These are phyloP conservation scores for Podarcis muralis DNA, from an alignment of 2,113 vertebrate genomes.

Conservation along the genomic window DNA sequence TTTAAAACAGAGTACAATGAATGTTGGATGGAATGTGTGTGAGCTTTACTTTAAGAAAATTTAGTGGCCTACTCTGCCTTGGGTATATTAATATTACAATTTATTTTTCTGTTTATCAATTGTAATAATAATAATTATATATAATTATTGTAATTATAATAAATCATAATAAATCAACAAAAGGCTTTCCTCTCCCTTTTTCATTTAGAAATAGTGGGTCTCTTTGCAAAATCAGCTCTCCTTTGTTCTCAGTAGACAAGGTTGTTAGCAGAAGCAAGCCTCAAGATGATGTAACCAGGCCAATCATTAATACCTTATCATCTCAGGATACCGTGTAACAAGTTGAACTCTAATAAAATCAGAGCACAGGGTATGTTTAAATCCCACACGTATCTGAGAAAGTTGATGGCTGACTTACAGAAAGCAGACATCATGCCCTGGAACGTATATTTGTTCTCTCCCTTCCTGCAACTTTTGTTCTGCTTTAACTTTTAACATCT, in stretches of 20 bases:
- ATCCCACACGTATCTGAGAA: background rate
- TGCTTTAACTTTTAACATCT: background rate
- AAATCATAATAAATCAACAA: no score
- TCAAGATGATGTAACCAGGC: no score
- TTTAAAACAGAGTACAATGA: background rate
- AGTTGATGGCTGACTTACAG: background rate
- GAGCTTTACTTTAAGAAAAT: background rate
- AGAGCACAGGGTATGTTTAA: no score
- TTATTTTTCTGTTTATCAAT: background rate
- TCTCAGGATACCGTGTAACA: no score
- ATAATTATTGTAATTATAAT: no score
- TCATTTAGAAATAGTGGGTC: no score
- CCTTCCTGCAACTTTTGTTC: background rate
- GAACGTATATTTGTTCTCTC: background rate
- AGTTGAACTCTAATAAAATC: no score
- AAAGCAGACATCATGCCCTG: background rate
- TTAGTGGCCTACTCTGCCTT: background rate
- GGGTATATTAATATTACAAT: background rate
- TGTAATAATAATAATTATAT: background rate
- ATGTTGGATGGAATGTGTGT: background rate
- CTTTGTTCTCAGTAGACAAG: no score
- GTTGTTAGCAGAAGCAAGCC: no score
- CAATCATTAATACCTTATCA: no score
- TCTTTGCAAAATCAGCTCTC: no score
- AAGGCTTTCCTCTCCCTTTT: no score